phyloP scores from a whole-genome alignment of 2,797 vertebrate species.

The Antrozous pallidus region DNA sequence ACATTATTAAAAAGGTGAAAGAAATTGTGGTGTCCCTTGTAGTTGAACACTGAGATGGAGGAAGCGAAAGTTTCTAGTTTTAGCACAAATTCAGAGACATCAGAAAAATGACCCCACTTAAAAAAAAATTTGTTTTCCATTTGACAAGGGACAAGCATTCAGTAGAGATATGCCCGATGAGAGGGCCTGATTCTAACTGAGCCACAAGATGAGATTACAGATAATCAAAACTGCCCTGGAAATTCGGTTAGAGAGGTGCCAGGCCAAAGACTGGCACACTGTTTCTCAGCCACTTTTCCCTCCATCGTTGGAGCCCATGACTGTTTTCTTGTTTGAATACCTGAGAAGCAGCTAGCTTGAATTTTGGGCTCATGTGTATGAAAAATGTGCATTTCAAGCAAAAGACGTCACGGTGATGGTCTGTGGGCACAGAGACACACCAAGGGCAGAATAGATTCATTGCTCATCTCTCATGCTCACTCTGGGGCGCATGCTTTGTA shows the following conservation, averaged over 20 bases:
- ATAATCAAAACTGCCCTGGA: neutral
- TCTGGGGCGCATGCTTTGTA: neutral
- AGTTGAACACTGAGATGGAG: neutral
- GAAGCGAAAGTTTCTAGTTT: slow-evolving; percentile 1
- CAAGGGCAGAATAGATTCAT: neutral
- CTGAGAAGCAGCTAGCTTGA: neutral
- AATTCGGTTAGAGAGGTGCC: neutral
- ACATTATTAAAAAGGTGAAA: neutral
- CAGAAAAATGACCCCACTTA: neutral
- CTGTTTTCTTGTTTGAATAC: neutral
- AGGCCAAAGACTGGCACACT: accelerated
- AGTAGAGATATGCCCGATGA: neutral
- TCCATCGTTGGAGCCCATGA: neutral
- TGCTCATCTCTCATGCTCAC: neutral
- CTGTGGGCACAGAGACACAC: neutral
- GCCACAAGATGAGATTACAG: neutral
- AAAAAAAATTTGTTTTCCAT: neutral
- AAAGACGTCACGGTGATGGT: neutral
- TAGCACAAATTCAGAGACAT: neutral
- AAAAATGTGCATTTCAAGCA: neutral
- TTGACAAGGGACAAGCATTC: neutral
- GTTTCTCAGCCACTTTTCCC: neutral
- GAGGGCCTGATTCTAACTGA: neutral
- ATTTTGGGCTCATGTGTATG: neutral
- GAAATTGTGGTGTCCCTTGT: neutral